A percentile compares a stretch with the other conserved stretches of the same genome.
phyloP scores from a whole-genome alignment of 2,888 invertebrate species.

The Acanthosepion pharaonis region DNA sequence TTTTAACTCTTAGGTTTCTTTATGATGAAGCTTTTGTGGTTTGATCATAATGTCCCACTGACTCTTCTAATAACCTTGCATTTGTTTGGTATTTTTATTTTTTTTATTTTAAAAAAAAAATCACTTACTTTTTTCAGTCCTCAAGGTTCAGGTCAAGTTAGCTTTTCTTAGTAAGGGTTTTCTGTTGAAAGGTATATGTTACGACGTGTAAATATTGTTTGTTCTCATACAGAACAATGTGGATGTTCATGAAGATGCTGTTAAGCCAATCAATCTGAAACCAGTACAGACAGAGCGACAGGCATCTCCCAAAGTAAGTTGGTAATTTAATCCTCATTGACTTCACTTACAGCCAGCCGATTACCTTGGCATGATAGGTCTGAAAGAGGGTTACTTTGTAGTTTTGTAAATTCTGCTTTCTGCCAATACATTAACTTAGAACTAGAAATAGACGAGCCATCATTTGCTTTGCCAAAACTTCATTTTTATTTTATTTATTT shows the following conservation, averaged over 20 bases:
- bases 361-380: background rate
- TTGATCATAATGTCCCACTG: background rate
- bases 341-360: background rate
- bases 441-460: background rate
- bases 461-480: background rate
- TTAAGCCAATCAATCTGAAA: slow-evolving; percentile 42
- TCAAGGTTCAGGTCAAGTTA: background rate
- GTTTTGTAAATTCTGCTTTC: background rate
- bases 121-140: background rate
- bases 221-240: slow-evolving; percentile 43
- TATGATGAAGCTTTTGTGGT: background rate
- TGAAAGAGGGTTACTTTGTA: background rate
- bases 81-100: background rate
- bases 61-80: background rate
- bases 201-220: slow-evolving; percentile 33
- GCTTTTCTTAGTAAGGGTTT: background rate
- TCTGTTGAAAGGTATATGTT: background rate
- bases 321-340: slow-evolving; percentile 33
- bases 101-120: too few species aligned
- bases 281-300: slow-evolving; percentile 44
- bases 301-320: slow-evolving; percentile 47
- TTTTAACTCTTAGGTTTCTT: background rate
- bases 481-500: background rate
- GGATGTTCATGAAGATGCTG: slow-evolving; percentile 41
- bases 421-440: background rate